A percentile compares a stretch with the other conserved stretches of the same genome.
phyloP scores from a whole-genome alignment of 53 echinoderm and acorn worm genomes.

The Echinometra lucunter region DNA sequence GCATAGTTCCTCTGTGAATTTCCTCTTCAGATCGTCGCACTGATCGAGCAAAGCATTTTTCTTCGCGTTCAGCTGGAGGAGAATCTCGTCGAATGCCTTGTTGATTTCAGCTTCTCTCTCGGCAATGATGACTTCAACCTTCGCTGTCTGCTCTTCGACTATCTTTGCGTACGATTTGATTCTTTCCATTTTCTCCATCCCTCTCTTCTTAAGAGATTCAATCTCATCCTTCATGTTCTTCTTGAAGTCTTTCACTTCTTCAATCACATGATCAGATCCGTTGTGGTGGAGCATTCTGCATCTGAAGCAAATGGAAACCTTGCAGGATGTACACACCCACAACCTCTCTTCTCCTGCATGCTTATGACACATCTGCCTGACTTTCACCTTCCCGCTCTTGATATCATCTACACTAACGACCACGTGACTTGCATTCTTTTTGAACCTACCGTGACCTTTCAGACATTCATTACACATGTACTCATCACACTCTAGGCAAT shows the following conservation, averaged over 20 bases:
- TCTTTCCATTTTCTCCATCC: background rate
- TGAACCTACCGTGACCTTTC: background rate
- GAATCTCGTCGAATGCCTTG: background rate
- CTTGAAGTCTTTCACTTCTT: constrained; percentile 8
- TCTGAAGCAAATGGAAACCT: too few relatives aligned
- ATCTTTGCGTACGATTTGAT: background rate
- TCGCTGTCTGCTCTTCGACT: background rate
- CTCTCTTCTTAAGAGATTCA: background rate
- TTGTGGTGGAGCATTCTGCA: too few relatives aligned
- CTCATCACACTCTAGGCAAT: background rate
- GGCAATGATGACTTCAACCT: background rate
- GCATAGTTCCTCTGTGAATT: background rate
- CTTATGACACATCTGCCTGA: too few relatives aligned
- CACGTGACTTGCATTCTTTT: background rate
- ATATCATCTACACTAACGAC: constrained; percentile 21
- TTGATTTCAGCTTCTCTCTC: too few relatives aligned
- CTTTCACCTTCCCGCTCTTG: too few relatives aligned
- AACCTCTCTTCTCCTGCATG: too few relatives aligned
- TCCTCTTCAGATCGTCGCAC: background rate
- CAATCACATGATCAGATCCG: background rate
- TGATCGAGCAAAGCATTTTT: background rate
- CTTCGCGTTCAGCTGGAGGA: background rate
- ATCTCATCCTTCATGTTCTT: background rate
- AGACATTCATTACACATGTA: background rate
- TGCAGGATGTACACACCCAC: too few relatives aligned